Base-by-base conservation (phyloP, 2,113 vertebrate species). In the Chascanopsetta lugubris region DNA sequence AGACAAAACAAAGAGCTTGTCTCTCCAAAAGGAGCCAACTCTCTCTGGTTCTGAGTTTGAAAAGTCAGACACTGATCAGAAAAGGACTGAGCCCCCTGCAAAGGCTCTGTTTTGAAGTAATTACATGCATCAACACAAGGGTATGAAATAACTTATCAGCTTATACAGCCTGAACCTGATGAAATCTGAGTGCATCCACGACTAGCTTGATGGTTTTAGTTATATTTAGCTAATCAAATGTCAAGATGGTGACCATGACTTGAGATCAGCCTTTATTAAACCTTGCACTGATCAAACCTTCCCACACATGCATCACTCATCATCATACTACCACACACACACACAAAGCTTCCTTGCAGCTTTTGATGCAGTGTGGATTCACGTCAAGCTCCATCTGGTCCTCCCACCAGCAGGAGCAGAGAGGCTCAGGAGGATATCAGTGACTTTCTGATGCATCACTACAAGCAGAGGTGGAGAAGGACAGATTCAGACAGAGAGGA, bases 381-480 rank as follows among this genome's bases (percentile, higher is more conserved):
- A 63, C 61, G 43, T 80, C 59, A 69, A 61, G 56, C 79, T 79
- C 77, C 83, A 80, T 80, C 64, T 82, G 77, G 63, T 83, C 71
- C 64, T 58, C 69, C 68, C 73, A 78, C 75, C 24, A 69, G 63
- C 69, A 46, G 53, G 70, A 67, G 82, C 72, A 58, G n/a, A 5
- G 57, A 54, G 56, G 38, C 65, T 77, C 36, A 1, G 50, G 78
- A 78, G 63, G 58, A 68, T 49, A 68, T 70, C 64, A 38, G 55
- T 46, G 50, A 43, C 43, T 57, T 83, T 75, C 56, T 71, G 69
- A 62, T 70, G 69, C 66, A 65, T 68, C 68, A 60, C 65, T 61
- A 20, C 42, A 22, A 63, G 20, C 63, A 25, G 15, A 56, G 71
- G 62, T 8, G 10, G 61, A 59, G 43, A 45, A 65, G 61, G 43